Percentiles rank a stretch among this genome's conserved stretches.
Evolutionary conservation across 2,113 vertebrate species (phyloP).

Genomic region (Microtus oregoni): DNA sequence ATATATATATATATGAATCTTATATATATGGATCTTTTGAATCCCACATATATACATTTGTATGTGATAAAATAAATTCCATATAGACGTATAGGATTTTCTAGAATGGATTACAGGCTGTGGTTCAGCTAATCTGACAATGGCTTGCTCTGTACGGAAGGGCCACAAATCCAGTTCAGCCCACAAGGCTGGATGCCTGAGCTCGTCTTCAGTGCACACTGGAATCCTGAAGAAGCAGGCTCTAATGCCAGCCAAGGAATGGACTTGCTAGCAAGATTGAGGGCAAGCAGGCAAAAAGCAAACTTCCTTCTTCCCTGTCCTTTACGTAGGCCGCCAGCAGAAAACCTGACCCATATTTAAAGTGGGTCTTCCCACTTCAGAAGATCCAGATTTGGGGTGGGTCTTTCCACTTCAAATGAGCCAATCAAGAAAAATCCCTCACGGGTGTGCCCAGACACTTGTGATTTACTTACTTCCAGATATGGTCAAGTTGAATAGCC

Average conservation of each 20-base stretch:
- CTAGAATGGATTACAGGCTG: neutral
- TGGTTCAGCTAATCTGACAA: neutral
- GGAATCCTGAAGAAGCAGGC: neutral
- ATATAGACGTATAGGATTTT: neutral
- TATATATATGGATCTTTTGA: neutral
- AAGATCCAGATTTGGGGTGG: neutral
- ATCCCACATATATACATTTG: neutral
- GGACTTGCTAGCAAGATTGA: neutral
- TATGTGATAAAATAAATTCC: neutral
- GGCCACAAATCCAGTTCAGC: neutral
- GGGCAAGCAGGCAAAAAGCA: neutral
- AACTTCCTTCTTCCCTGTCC: neutral
- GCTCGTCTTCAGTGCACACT: neutral
- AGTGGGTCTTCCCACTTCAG: neutral
- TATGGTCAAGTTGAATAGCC: neutral
- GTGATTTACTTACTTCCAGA: neutral
- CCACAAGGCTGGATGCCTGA: neutral
- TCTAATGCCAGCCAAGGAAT: neutral
- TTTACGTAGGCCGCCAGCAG: neutral
- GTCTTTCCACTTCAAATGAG: neutral
- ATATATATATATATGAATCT: no score
- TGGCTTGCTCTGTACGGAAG: neutral
- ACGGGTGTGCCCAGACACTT: no score
- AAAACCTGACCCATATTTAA: neutral
- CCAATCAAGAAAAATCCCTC: neutral